Percentiles rank a stretch among this genome's conserved stretches.
phyloP scores from a whole-genome alignment of 2,888 invertebrate species.

The Monoplex corrugatus region DNA sequence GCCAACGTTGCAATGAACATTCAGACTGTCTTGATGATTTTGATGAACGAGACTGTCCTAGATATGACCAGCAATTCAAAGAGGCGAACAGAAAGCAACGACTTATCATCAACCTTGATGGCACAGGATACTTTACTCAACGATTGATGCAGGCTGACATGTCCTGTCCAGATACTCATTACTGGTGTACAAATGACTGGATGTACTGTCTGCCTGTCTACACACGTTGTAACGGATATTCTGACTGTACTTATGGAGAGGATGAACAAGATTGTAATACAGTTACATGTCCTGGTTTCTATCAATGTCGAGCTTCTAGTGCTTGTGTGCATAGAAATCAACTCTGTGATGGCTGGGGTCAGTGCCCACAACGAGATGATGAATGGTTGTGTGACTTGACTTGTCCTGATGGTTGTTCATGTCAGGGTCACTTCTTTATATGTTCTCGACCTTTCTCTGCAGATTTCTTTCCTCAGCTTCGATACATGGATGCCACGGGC shows the following conservation, averaged over 20 bases:
- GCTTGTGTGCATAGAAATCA: constrained; percentile 51
- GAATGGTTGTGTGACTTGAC: constrained; percentile 45
- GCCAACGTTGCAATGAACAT: no score
- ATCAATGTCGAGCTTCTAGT: constrained; percentile 46
- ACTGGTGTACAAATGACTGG: background rate
- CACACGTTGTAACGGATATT: constrained; percentile 43
- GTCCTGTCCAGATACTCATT: constrained; percentile 36
- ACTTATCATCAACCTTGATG: background rate
- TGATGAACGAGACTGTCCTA: background rate
- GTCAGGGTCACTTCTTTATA: constrained; percentile 18
- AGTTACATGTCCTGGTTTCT: constrained; percentile 46
- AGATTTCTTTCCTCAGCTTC: background rate
- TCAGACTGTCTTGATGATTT: no score
- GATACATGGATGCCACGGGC: constrained; percentile 22
- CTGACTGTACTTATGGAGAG: constrained; percentile 46
- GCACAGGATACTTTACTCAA: background rate
- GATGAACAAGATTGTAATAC: constrained; percentile 44
- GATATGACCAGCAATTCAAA: background rate
- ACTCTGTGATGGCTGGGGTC: constrained; percentile 52
- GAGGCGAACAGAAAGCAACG: background rate
- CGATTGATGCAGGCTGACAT: background rate
- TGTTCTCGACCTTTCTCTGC: background rate
- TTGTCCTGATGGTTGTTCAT: constrained; percentile 37
- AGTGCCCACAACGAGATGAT: constrained; percentile 55
- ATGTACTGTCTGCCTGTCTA: constrained; percentile 47